Base-by-base conservation (phyloP, 2,888 invertebrate species). In the Brachynemurus nebulosus region DNA sequence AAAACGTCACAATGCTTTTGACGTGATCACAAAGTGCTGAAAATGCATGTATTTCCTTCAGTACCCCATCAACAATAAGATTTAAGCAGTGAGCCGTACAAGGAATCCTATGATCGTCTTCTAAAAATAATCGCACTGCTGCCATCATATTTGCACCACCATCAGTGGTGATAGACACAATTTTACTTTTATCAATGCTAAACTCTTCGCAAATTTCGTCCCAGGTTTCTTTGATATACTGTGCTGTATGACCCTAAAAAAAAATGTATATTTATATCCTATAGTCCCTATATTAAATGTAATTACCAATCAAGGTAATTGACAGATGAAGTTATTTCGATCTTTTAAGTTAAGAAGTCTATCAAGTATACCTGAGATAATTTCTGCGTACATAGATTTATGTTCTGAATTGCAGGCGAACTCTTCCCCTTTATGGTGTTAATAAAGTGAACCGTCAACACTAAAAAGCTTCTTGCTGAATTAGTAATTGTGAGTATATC, bases 1-100 rank as follows among this genome's bases (percentile, higher is more conserved):
- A 54, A 45, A 46, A 57, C 41, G 56, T 57, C 41, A 58, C 56
- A 51, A 56, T 57, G 41, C 47, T 25, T 56, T 56, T 56, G 49
- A 58, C 52, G 7, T 49, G 54, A 53, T 57, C 51, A 42, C 41
- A 23, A 51, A 57, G 41, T 49, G 41, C 44, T 41, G 45, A 43
- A 54, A 55, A 47, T 44, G 41, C 40, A 45, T 44, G 41, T 49
- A 47, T 54, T 39, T 54, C 51, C n/a, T 44, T 55, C 45, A 51
- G 41, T 47, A 47, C 53, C 4, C 51, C 54, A 50, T 55, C 57
- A 23, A 56, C 54, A 41, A 57, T 46, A 42, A 56, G 45, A 47
- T 57, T 57, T 27, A 56, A 43, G 18, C 44, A 34, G 48, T 57
- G 54, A 20, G 56, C 55, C 52, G 55, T 54, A 45, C 47, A 58